Evolutionary conservation across 2,888 invertebrate genomes (phyloP).

Genomic region (Conus canariensis): DNA sequence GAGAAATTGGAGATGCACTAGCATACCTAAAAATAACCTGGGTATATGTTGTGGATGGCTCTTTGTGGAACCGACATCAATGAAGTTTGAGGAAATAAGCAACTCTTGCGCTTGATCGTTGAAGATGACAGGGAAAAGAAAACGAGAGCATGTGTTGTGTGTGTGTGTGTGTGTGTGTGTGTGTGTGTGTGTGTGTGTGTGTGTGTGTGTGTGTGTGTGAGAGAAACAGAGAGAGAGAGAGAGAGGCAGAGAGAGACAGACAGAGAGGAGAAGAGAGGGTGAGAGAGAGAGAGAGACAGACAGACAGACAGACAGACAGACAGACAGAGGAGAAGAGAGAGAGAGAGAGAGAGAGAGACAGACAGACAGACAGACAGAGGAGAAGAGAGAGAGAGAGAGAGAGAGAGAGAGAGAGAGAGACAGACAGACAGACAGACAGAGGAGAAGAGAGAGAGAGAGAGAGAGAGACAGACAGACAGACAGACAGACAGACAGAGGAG

Average conservation of each 20-base stretch:
- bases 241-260: background rate
- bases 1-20: background rate
- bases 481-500: background rate
- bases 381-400: background rate
- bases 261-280: background rate
- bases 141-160: background rate
- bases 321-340: background rate
- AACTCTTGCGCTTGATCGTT: no score
- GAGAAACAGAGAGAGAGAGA: background rate
- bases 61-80: no score
- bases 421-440: background rate
- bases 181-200: background rate
- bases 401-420: background rate
- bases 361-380: no score
- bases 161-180: background rate
- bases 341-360: background rate
- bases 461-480: no score
- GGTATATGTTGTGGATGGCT: no score
- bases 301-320: background rate
- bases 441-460: no score
- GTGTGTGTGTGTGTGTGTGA: background rate
- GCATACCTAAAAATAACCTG: background rate
- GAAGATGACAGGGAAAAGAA: no score
- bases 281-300: background rate
- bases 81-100: no score